Percentiles rank a stretch among this genome's conserved stretches.
Conservation (phyloP, 92 coral and sea anemone species). For the Metridium senile region DNA sequence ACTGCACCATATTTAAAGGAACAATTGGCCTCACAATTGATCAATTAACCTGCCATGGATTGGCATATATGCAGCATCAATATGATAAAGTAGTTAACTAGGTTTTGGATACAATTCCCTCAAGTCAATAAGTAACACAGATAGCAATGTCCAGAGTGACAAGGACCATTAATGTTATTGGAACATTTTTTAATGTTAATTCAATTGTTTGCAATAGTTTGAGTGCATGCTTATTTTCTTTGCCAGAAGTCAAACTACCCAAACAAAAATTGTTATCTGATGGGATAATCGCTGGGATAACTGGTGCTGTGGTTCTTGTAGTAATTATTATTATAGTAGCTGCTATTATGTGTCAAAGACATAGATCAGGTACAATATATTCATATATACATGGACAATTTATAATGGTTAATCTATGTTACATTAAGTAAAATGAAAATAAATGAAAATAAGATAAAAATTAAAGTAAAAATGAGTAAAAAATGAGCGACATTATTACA, state of each 20-base stretch:
- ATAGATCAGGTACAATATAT: constrained; percentile 24
- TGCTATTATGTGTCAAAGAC: constrained; percentile 21
- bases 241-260: neutral
- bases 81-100: no score
- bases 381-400: neutral
- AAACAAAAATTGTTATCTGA: constrained; percentile 3
- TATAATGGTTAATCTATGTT: neutral
- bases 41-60: no score
- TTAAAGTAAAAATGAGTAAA: no score
- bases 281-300: constrained; percentile 24
- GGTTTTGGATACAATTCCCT: no score
- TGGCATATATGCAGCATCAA: no score
- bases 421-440: no score
- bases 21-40: no score
- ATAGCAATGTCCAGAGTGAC: no score
- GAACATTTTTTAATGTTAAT: neutral
- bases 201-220: neutral
- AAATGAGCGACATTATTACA: no score
- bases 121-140: no score
- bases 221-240: neutral
- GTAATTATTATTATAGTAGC: constrained; percentile 18
- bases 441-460: no score
- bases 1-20: no score
- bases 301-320: constrained; percentile 21
- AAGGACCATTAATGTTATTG: neutral